A percentile compares a stretch with the other conserved stretches of the same genome.
These are phyloP conservation scores for Drosophila chauvacae DNA, from an alignment of 1,140 invertebrate genomes.

Conservation along the genomic window DNA sequence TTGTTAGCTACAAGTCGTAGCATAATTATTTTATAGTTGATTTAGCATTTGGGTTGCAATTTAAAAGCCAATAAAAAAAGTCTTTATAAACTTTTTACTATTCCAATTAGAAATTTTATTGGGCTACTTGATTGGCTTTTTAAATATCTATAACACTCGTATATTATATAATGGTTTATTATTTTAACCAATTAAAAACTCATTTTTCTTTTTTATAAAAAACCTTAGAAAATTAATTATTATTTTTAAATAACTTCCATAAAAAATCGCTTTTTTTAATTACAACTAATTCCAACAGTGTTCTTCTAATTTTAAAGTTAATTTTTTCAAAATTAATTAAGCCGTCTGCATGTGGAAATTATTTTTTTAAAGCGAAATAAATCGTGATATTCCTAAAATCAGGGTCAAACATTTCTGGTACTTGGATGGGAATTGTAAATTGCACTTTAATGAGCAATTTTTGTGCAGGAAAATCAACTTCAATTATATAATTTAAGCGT, in stretches of 20 bases:
- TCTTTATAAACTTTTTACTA: not conserved
- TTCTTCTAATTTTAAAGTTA: not conserved
- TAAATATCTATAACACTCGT: not conserved
- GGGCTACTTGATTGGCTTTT: not conserved
- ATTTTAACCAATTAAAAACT: not conserved
- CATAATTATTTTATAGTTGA: constrained; percentile 1
- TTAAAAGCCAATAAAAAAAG: not conserved
- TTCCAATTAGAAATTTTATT: not conserved
- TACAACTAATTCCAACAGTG: not conserved
- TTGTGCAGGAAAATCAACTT: constrained; percentile 71
- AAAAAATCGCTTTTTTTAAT: not conserved
- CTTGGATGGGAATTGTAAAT: constrained; percentile 62
- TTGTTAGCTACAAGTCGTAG: not conserved
- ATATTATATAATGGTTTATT: not conserved
- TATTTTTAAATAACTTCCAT: not conserved
- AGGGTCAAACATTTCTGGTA: constrained; percentile 35
- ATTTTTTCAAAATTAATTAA: not conserved
- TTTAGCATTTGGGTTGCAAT: not conserved
- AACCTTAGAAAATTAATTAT: not conserved
- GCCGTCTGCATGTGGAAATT: not conserved
- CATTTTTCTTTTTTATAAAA: not conserved
- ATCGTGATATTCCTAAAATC: constrained; percentile 41
- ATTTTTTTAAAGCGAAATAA: not conserved
- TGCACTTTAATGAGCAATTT: constrained; percentile 72
- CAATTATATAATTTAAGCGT: constrained; percentile 81